phyloP scores from a whole-genome alignment of 1,140 invertebrate genomes.

The Nebria ingens region DNA sequence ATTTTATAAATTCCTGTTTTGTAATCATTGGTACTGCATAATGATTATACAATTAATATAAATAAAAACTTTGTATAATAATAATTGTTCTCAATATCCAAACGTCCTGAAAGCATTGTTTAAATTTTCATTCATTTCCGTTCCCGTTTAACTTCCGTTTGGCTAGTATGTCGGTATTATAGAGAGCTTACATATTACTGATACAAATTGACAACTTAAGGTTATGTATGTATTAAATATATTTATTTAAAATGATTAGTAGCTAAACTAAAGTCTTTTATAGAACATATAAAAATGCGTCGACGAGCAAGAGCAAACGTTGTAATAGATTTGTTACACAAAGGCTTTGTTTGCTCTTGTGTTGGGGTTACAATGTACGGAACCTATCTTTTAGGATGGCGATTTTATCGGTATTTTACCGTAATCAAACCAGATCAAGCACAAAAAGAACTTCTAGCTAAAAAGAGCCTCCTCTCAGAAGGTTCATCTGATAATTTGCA shows the following conservation, averaged over 20 bases:
- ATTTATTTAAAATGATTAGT: not conserved
- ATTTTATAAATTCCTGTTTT: too few relatives aligned
- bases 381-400: conserved; percentile 32
- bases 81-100: too few relatives aligned
- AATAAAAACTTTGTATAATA: too few relatives aligned
- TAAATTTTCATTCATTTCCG: too few relatives aligned
- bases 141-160: too few relatives aligned
- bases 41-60: too few relatives aligned
- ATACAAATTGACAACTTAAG: too few relatives aligned
- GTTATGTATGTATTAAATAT: not conserved
- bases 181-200: too few relatives aligned
- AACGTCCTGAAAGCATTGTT: too few relatives aligned
- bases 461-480: conserved; percentile 37
- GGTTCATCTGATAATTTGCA: conserved; percentile 36
- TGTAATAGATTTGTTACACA: conserved; percentile 39
- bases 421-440: conserved; percentile 36
- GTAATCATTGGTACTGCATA: too few relatives aligned
- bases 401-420: conserved; percentile 38
- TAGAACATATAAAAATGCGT: conserved; percentile 31
- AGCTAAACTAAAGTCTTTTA: not conserved
- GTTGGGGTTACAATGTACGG: conserved; percentile 40
- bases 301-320: conserved; percentile 35
- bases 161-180: too few relatives aligned
- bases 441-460: conserved; percentile 33
- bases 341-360: conserved; percentile 39